These are phyloP conservation scores for Astatotilapia flaviijosephi DNA, from an alignment of 2,113 vertebrate species.

Conservation along the genomic window DNA sequence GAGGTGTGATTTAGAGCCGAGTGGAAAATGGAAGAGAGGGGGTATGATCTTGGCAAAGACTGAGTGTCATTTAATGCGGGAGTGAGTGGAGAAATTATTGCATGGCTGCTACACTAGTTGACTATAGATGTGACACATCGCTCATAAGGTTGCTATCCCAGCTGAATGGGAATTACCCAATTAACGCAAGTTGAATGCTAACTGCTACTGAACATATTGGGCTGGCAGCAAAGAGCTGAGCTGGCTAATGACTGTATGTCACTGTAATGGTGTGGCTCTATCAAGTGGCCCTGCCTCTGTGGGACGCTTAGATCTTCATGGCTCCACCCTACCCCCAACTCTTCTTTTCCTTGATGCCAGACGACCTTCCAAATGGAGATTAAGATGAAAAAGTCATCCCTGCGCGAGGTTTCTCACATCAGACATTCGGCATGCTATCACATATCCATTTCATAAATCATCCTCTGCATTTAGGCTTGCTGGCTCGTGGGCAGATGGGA, in stretches of 20 bases:
- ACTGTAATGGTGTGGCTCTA: slow-evolving; percentile 51
- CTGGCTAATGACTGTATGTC: slow-evolving; percentile 58
- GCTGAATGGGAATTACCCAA: slow-evolving; percentile 62
- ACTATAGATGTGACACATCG: slow-evolving; percentile 54
- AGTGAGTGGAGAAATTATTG: slow-evolving; percentile 53
- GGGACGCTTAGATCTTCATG: slow-evolving; percentile 27
- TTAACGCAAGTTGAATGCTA: slow-evolving; percentile 52
- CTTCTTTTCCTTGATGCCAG: background rate
- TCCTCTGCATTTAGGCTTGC: background rate
- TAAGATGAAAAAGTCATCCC: slow-evolving; percentile 1
- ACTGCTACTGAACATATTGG: slow-evolving; percentile 43
- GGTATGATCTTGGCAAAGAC: slow-evolving; percentile 43
- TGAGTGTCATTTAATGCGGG: slow-evolving; percentile 54
- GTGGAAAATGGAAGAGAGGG: slow-evolving; percentile 18
- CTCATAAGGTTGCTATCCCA: slow-evolving; percentile 42
- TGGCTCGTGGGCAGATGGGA: background rate
- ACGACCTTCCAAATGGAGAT: slow-evolving; percentile 43
- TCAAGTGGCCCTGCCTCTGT: slow-evolving; percentile 36
- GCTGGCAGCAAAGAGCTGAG: slow-evolving; percentile 54
- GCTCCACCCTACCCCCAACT: background rate
- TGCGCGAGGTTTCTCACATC: background rate
- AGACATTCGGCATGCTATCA: background rate
- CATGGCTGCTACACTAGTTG: slow-evolving; percentile 38
- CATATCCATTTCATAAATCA: background rate
- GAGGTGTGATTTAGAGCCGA: slow-evolving; percentile 44